phyloP scores from a whole-genome alignment of 2,797 vertebrate genomes.

The Garrulus glandarius region DNA sequence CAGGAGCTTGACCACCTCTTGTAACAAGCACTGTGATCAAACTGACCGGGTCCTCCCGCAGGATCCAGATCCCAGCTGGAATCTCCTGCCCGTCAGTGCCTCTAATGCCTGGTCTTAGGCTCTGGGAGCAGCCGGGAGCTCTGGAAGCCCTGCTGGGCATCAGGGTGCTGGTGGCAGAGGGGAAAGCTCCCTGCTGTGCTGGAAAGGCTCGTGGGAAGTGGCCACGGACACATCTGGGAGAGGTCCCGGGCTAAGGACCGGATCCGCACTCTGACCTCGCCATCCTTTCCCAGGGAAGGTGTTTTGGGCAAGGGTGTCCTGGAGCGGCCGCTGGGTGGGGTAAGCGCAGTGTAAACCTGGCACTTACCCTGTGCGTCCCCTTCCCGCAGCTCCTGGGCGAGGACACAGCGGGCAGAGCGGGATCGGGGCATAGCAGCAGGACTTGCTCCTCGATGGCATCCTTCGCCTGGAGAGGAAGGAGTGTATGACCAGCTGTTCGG shows the following conservation, averaged over 20 bases:
- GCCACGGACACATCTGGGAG: background rate
- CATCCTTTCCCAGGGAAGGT: background rate
- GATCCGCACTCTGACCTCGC: rapidly evolving
- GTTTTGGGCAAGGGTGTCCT: background rate
- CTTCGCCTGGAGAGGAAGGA: background rate
- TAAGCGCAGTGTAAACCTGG: background rate
- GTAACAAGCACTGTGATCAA: too few relatives aligned
- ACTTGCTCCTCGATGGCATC: background rate
- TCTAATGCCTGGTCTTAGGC: background rate
- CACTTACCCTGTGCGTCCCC: rapidly evolving
- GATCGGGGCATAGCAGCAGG: background rate
- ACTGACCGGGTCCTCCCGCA: background rate
- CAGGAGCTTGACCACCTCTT: background rate
- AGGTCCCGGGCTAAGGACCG: background rate
- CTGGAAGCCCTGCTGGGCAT: background rate
- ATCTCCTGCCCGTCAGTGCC: background rate
- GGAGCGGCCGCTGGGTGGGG: background rate
- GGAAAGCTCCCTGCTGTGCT: background rate
- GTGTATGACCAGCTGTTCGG: rapidly evolving
- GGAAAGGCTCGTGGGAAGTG: background rate
- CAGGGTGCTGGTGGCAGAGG: background rate
- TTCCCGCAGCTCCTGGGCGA: background rate
- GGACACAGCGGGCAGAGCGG: rapidly evolving
- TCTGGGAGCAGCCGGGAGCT: background rate
- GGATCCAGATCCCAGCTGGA: background rate